These are phyloP conservation scores for Miichthys miiuy DNA, from an alignment of 2,797 vertebrate species.

Conservation along the genomic window DNA sequence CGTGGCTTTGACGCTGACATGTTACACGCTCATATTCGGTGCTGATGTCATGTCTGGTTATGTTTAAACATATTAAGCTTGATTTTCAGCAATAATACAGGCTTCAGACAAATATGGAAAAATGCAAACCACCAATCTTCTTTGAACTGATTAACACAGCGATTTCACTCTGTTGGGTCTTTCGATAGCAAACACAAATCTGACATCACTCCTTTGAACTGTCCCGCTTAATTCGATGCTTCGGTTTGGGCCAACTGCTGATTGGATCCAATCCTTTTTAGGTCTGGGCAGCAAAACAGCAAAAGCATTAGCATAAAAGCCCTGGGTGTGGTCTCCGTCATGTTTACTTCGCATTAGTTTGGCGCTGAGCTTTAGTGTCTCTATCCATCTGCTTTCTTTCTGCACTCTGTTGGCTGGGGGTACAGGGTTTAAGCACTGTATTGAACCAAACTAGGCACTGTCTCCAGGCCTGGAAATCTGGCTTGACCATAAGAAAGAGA, in stretches of 20 bases:
- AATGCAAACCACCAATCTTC: constrained; percentile 13
- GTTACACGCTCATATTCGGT: constrained; percentile 16
- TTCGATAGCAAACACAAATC: constrained; percentile 50
- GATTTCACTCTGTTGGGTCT: constrained; percentile 24
- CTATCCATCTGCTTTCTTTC: constrained; percentile 57
- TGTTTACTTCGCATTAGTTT: constrained; percentile 53
- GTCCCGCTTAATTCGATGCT: constrained; percentile 41
- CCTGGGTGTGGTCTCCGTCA: constrained; percentile 52
- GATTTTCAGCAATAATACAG: constrained; percentile 26
- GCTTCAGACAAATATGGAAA: constrained; percentile 29
- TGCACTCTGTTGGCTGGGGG: constrained; percentile 39
- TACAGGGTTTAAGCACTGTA: constrained; percentile 34
- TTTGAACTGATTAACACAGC: constrained; percentile 26
- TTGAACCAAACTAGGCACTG: constrained; percentile 53
- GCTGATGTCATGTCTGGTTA: constrained; percentile 62
- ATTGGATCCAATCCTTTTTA: constrained; percentile 69
- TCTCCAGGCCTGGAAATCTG: constrained; percentile 59
- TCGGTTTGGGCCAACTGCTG: constrained; percentile 59
- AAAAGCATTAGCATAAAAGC: constrained; percentile 62
- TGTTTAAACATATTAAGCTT: constrained; percentile 49
- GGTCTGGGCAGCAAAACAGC: constrained; percentile 53
- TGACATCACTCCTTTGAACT: constrained; percentile 67
- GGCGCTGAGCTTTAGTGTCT: constrained; percentile 53
- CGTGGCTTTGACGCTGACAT: constrained; percentile 23
- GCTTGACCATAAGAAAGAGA: constrained; percentile 57